Evolutionary conservation across 2,797 vertebrate genomes (phyloP).

Genomic region (Myoxocephalus aenaeus): DNA sequence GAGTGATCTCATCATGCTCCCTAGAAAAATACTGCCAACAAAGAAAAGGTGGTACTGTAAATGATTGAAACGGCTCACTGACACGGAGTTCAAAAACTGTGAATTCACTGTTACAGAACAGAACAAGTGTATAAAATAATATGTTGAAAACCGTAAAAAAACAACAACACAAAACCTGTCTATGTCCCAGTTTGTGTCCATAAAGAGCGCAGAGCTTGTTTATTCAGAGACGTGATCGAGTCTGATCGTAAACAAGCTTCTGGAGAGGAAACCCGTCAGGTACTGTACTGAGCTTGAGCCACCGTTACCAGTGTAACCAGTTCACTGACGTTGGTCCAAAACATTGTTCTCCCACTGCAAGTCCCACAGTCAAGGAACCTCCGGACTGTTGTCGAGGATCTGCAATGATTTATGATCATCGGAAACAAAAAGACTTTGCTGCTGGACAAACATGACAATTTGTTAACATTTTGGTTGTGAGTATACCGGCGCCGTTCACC

Average conservation of each 20-base stretch:
- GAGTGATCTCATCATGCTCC: not conserved
- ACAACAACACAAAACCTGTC: slow-evolving; percentile 36
- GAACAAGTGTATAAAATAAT: not conserved
- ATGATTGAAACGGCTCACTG: slow-evolving; percentile 11
- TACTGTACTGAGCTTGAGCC: not conserved
- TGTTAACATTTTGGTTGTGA: slow-evolving; percentile 28
- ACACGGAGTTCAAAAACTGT: not conserved
- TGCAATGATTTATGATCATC: slow-evolving; percentile 5
- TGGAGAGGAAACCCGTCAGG: not conserved
- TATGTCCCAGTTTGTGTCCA: not conserved
- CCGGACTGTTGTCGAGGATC: not conserved
- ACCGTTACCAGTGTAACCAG: not conserved
- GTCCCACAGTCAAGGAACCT: slow-evolving; percentile 16
- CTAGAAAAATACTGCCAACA: not conserved
- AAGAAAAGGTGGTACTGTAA: not conserved
- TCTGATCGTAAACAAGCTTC: slow-evolving; percentile 19
- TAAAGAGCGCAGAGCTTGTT: slow-evolving; percentile 10
- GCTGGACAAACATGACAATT: slow-evolving; percentile 8
- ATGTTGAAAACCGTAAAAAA: not conserved
- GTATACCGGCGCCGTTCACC: slow-evolving; percentile 41
- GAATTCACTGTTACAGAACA: not conserved
- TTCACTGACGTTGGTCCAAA: slow-evolving; percentile 16
- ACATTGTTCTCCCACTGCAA: not conserved
- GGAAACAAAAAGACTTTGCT: slow-evolving; percentile 9
- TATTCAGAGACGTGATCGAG: slow-evolving; percentile 2